Conservation (phyloP, 2,797 vertebrate genomes). For the Morus bassanus region DNA sequence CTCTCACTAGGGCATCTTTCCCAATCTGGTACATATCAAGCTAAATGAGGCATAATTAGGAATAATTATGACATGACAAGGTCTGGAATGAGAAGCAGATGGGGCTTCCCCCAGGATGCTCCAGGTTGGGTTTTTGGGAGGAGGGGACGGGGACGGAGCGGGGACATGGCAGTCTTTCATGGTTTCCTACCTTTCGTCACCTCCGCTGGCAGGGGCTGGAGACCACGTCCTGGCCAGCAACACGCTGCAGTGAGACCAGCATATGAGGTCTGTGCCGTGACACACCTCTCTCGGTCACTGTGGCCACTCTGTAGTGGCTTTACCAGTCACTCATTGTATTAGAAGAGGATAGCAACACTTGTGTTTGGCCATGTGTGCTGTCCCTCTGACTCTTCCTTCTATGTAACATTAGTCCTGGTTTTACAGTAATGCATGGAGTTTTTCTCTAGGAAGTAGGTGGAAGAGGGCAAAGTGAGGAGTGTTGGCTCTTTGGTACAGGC, state of each 20-base stretch:
- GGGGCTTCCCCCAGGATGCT: slow-evolving; percentile 55
- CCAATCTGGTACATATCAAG: slow-evolving; percentile 54
- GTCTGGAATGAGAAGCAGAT: slow-evolving; percentile 69
- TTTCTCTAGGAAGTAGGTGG: background rate
- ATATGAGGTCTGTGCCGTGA: background rate
- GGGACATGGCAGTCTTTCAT: background rate
- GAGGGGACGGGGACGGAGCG: background rate
- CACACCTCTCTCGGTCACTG: background rate
- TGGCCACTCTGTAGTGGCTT: background rate
- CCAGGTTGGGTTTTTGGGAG: slow-evolving; percentile 43
- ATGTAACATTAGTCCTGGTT: background rate
- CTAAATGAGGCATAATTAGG: slow-evolving; percentile 69
- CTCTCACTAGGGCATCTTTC: slow-evolving; percentile 37
- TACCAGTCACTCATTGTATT: background rate
- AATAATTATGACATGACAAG: slow-evolving; percentile 68
- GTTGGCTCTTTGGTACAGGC: background rate
- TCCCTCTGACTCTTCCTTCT: background rate
- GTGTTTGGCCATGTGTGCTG: background rate
- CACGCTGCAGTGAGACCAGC: background rate
- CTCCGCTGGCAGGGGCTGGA: background rate
- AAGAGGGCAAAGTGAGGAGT: background rate
- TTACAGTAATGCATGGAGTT: background rate
- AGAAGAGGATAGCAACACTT: background rate
- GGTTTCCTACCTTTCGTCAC: background rate
- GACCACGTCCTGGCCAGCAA: background rate